These are phyloP conservation scores for Apotomis capreana DNA, from an alignment of 2,888 invertebrate genomes.

Conservation along the genomic window DNA sequence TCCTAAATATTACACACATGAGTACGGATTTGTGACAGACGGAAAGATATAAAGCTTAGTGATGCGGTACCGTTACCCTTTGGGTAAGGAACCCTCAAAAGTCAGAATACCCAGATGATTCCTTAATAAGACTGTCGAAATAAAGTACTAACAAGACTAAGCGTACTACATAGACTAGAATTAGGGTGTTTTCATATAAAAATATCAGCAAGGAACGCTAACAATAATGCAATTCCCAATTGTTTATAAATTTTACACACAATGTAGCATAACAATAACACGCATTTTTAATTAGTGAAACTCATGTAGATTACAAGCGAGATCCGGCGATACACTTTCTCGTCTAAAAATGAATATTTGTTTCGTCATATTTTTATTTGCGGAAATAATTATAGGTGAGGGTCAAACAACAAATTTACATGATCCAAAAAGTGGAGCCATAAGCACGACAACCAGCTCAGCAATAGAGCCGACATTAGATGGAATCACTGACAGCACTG, in stretches of 20 bases:
- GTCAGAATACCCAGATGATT: too few relatives aligned
- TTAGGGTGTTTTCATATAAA: too few relatives aligned
- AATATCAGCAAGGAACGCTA: not conserved
- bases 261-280: slow-evolving; percentile 9
- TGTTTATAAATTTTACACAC: not conserved
- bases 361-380: not conserved
- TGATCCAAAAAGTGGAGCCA: not conserved
- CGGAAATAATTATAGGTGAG: not conserved
- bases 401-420: not conserved
- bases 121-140: too few relatives aligned
- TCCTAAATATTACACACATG: too few relatives aligned
- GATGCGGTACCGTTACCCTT: too few relatives aligned
- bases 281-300: slow-evolving; percentile 1
- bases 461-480: not conserved
- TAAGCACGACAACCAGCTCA: not conserved
- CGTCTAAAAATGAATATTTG: slow-evolving; percentile 4
- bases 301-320: not conserved
- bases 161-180: too few relatives aligned
- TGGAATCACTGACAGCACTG: not conserved
- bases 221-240: not conserved
- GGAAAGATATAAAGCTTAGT: too few relatives aligned
- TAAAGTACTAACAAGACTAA: too few relatives aligned
- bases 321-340: not conserved
- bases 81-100: too few relatives aligned
- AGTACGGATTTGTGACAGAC: too few relatives aligned